Evolutionary conservation across 2,797 vertebrate genomes (phyloP).

Genomic region (Siniperca obscura): DNA sequence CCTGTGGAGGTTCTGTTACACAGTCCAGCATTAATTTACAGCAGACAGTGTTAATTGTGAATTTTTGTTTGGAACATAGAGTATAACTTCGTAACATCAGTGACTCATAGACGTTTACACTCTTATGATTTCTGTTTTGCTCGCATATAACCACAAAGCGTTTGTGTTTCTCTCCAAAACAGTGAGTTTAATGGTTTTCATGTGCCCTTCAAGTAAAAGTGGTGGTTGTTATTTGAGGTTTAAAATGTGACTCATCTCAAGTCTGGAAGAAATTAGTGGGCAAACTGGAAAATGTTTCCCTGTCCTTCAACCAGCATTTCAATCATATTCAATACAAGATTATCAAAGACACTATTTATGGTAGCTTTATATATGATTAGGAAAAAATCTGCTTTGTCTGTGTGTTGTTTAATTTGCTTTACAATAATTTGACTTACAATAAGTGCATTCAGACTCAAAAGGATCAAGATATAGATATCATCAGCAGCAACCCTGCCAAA

Average conservation of each 20-base stretch:
- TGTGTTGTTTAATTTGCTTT: not conserved
- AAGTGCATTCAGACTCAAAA: not conserved
- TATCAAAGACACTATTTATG: not conserved
- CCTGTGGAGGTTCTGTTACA: constrained; percentile 12
- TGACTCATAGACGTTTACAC: constrained; percentile 18
- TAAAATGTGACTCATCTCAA: constrained; percentile 62
- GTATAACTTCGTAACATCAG: not conserved
- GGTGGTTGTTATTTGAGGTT: constrained; percentile 40
- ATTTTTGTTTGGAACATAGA: constrained; percentile 4
- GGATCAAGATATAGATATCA: not conserved
- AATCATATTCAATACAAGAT: not conserved
- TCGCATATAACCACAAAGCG: constrained; percentile 4
- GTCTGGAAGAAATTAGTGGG: constrained; percentile 56
- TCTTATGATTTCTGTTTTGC: constrained; percentile 26
- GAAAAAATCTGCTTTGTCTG: not conserved
- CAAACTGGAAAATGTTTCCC: constrained; percentile 33
- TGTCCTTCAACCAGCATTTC: constrained; percentile 22
- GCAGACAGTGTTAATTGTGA: constrained; percentile 12
- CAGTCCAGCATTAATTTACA: constrained; percentile 29
- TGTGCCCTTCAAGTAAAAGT: constrained; percentile 25
- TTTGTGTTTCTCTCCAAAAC: constrained; percentile 29
- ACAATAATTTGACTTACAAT: not conserved
- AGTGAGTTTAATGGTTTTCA: constrained; percentile 27
- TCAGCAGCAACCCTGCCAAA: not conserved
- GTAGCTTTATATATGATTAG: not conserved